Conservation (phyloP, 2,888 invertebrate genomes). For the Cheilosia urbana region DNA sequence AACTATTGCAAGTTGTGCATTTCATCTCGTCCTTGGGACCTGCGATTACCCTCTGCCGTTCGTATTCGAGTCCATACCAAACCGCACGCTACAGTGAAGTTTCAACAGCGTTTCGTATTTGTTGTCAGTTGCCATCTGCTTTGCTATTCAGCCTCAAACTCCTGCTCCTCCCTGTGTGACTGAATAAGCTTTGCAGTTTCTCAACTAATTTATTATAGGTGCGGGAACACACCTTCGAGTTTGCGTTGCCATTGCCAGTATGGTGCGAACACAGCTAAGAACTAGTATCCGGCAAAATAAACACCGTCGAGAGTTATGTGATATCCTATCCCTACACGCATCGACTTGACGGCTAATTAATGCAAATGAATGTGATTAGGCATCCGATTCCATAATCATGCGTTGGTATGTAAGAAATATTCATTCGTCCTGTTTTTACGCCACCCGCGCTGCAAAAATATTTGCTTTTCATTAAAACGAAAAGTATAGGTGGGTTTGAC, state of each 20-base stretch:
- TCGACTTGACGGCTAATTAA: conserved; percentile 57
- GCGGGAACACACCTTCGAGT: conserved; percentile 16
- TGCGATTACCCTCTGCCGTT: background rate
- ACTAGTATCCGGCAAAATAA: conserved; percentile 43
- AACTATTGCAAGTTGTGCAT: conserved; percentile 23
- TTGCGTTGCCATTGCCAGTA: conserved; percentile 11
- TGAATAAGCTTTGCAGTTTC: conserved; percentile 35
- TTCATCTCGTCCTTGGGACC: background rate
- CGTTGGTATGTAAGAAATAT: conserved; percentile 18
- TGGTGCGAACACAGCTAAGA: background rate
- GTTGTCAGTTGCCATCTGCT: conserved; percentile 57
- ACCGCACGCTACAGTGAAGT: conserved; percentile 15
- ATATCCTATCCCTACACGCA: conserved; percentile 52
- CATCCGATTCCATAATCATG: conserved; percentile 53
- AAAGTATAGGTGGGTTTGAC: background rate
- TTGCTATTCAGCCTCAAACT: conserved; percentile 14
- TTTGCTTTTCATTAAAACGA: conserved; percentile 62
- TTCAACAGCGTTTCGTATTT: conserved; percentile 29
- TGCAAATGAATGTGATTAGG: conserved; percentile 66
- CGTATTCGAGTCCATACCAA: background rate
- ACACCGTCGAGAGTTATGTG: conserved; percentile 38
- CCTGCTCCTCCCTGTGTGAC: too few species aligned
- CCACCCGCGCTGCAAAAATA: conserved; percentile 7
- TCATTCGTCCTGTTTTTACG: conserved; percentile 18
- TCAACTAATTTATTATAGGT: conserved; percentile 48